Percentiles rank a stretch among this genome's conserved stretches.
phyloP scores from a whole-genome alignment of 2,797 vertebrate genomes.

The Gallinago nigripennis region DNA sequence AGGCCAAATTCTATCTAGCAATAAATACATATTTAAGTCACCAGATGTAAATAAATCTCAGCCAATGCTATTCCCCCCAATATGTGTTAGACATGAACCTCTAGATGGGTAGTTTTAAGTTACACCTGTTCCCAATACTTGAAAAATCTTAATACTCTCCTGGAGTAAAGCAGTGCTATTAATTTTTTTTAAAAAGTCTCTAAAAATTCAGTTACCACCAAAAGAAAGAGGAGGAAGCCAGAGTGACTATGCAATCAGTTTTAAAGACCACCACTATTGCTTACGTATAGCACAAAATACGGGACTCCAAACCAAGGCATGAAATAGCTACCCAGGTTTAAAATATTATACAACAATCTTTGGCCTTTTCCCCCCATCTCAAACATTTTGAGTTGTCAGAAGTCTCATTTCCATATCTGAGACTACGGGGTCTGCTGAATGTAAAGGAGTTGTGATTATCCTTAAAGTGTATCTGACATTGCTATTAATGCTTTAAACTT shows the following conservation, averaged over 20 bases:
- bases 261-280: neutral
- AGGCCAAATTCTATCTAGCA: neutral
- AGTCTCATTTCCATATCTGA: conserved; percentile 63
- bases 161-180: neutral
- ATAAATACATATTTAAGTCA: neutral
- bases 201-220: neutral
- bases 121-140: neutral
- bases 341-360: neutral
- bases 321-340: neutral
- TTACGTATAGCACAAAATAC: neutral
- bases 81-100: neutral
- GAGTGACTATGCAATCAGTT: neutral
- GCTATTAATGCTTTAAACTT: conserved; percentile 52
- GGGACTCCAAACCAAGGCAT: neutral
- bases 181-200: neutral
- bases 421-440: conserved; percentile 19
- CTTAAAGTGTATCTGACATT: conserved; percentile 54
- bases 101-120: neutral
- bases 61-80: neutral
- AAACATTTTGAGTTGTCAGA: conserved; percentile 26
- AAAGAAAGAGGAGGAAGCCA: neutral
- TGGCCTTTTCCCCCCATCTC: neutral
- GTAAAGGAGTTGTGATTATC: conserved; percentile 45
- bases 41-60: neutral
- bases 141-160: neutral